Base-by-base conservation (phyloP, 2,797 vertebrate genomes). In the Microctenopoma lineatum region DNA sequence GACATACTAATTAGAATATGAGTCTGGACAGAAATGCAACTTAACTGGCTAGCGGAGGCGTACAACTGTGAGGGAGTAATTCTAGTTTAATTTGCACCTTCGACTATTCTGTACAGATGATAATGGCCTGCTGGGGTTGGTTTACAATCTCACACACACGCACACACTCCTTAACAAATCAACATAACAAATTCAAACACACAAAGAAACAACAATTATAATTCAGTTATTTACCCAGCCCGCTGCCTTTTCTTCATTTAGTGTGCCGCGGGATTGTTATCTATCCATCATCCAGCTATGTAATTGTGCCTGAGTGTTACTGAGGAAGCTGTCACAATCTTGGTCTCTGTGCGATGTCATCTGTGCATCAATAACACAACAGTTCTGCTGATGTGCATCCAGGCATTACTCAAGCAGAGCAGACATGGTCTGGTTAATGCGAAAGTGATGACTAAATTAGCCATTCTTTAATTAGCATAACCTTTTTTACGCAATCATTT, bases 321-420 rank as follows among this genome's bases (percentile, higher is more conserved):
- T 65, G 59, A 71, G 63, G 65, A 80, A 78, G 77, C 77, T 78
- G 85, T 83, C 77, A 83, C 77, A 72, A 59, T 84, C 72, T 64
- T 0, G 2, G 47, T 84, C 88, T 84, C 86, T 56, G 70, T 34
- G 80, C 81, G 83, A 68, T 26, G 77, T 75, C 80, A 67, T 81
- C 80, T 81, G 77, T 52, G 70, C 87, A 83, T 84, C 81, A 78
- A 81, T 84, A 83, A 78, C 63, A 56, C 51, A 42, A 71, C 69
- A 60, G 59, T 25, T 12, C 76, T 6, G 61, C 65, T 59, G 73
- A 66, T 70, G 77, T 50, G 74, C 78, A 55, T 73, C 80, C 78
- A 80, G 62, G 66, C 57, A 25, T 66, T 15, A 79, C 71, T 62
- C 38, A 64, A 64, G 48, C 65, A 59, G 54, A 74, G 27, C 7